Base-by-base conservation (phyloP, 2,113 vertebrate species). In the Oplegnathus fasciatus region DNA sequence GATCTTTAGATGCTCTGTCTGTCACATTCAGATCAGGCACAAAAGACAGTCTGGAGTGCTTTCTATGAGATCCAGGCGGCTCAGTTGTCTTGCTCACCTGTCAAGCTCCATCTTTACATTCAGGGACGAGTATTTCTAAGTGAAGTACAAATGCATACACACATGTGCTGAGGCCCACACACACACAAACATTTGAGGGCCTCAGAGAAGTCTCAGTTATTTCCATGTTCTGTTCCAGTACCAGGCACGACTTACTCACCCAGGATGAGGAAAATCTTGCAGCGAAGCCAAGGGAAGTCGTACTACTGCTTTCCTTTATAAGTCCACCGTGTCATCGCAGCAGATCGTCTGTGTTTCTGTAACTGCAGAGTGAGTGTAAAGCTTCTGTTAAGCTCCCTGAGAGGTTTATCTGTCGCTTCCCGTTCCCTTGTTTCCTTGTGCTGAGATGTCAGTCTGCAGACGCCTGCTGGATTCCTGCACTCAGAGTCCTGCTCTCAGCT, bases 171-270 rank as follows among this genome's bases (percentile, higher is more conserved):
- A 67, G 13, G 55, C 50, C 42, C 55, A 69, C 37, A 65, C 22
- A 70, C 26, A 54, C 61, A 84, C 30, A 66, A 37, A 62, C 55
- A 44, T 5, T n/a, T 2, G 3, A 68, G 34, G 64, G 46, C 30
- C 73, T 70, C n/a, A 46, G 44, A 48, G 52, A 76, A 78, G 82
- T 80, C 72, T 93, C 92, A 91, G 55, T 75, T n/a, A 62, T 94
- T 95, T 92, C 92, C 90, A 88, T 81, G 57, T 70, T 76, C 17
- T 50, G 72, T 32, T 92, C 87, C 90, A 91, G 78, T 78, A 84
- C n/a, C 75, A 73, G 79, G 46, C 28, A 4, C 24, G 7, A 60
- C 50, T 72, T 68, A 78, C 37, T 80, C 57, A 83, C 24, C 65
- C 77, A 60, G 66, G 22, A 14, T 65, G 67, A 55, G 61, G 65